Evolutionary conservation across 2,888 invertebrate species (phyloP).

Genomic region (Cepaea hortensis): DNA sequence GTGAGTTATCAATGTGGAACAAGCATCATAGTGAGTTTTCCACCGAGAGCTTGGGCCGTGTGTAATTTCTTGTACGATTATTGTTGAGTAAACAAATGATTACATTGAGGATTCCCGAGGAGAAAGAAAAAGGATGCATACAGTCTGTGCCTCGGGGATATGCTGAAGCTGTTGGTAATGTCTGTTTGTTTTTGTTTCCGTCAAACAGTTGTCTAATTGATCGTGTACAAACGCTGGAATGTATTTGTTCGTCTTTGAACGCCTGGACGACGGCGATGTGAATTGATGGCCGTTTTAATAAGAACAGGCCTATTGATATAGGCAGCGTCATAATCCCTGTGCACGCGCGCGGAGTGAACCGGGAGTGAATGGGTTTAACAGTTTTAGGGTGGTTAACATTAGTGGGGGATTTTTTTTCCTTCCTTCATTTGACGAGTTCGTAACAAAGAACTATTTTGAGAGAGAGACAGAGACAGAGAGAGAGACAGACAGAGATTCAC

Average conservation of each 20-base stretch:
- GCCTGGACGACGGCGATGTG: not conserved
- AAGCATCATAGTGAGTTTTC: not conserved
- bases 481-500: too few species aligned
- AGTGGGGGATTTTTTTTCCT: too few species aligned
- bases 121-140: not conserved
- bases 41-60: not conserved
- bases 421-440: too few species aligned
- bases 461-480: too few species aligned
- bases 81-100: constrained; percentile 6
- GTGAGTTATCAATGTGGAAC: too few species aligned
- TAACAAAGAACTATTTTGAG: too few species aligned
- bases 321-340: too few species aligned
- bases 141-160: too few species aligned
- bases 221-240: constrained; percentile 3
- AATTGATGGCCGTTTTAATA: constrained; percentile 1
- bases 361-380: too few species aligned
- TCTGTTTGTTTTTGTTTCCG: constrained; percentile 12
- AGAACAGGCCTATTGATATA: not conserved
- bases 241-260: constrained; percentile 10
- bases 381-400: too few species aligned
- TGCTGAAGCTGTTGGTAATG: not conserved
- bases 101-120: not conserved
- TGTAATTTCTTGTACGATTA: constrained; percentile 20
- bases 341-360: too few species aligned
- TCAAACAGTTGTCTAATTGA: constrained; percentile 13